These are phyloP conservation scores for Gymnoscopelus braueri DNA, from an alignment of 2,797 vertebrate species.

Conservation along the genomic window DNA sequence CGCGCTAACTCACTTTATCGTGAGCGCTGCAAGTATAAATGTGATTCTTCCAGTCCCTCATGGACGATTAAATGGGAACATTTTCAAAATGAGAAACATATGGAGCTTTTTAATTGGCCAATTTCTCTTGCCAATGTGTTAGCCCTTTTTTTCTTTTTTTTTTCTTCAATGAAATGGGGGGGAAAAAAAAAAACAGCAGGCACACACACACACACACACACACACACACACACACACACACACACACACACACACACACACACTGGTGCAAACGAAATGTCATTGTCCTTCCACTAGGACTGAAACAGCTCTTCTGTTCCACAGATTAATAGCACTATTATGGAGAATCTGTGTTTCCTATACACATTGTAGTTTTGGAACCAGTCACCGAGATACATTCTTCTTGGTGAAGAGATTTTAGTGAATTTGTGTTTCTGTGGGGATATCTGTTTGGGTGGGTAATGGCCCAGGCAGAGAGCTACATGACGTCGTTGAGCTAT, in stretches of 20 bases:
- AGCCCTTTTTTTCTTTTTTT: constrained; percentile 37
- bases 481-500: constrained; percentile 43
- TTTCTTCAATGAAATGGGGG: constrained; percentile 57
- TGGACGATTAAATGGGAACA: constrained; percentile 81
- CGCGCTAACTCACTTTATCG: constrained; percentile 34
- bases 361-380: constrained; percentile 52
- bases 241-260: constrained; percentile 28
- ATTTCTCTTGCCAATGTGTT: constrained; percentile 82
- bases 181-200: constrained; percentile 53
- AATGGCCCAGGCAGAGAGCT: constrained; percentile 43
- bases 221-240: constrained; percentile 30
- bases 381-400: constrained; percentile 53
- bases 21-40: constrained; percentile 46
- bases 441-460: constrained; percentile 60
- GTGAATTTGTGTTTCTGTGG: constrained; percentile 54
- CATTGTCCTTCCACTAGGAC: constrained; percentile 73
- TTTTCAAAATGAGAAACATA: constrained; percentile 84
- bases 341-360: constrained; percentile 73
- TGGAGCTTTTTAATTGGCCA: constrained; percentile 83
- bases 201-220: background rate
- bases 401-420: constrained; percentile 33
- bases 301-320: constrained; percentile 79
- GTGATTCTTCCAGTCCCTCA: constrained; percentile 67
- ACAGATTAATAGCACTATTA: constrained; percentile 83
- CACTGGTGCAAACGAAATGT: constrained; percentile 65